Evolutionary conservation across 2,888 invertebrate species (phyloP), one percentile per base, ranked within the genome.

Genomic region (Cheilosia urbana): DNA sequence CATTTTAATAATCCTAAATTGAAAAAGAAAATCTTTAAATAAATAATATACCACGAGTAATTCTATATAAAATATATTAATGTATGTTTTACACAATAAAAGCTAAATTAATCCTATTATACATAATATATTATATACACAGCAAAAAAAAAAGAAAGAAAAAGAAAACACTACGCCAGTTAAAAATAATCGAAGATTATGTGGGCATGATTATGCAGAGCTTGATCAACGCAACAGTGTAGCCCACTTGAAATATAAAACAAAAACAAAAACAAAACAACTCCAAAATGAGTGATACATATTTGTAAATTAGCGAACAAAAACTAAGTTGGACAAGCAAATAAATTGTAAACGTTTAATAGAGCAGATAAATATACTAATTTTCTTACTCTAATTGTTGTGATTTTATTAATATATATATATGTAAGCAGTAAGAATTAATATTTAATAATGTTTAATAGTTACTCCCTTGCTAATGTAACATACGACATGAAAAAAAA

Each of bases 301-400:
- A 60, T 53, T 68, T 60, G 37, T 76, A 66, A 66, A 40, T 72
- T 78, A 73, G 65, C 62, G 30, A 72, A 51, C 37, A 60, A 75
- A 76, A 76, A 76, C 60, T 76, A 71, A 68, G 51, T 57, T 37
- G 69, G 51, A 63, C 37, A 51, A 62, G 60, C 60, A 75, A 79
- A 69, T 62, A 53, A 53, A 60, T 71, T 84, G 69, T 69, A 73
- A 79, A 71, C 75, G 63, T 79, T 66, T 27, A 71, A 62, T 66
- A 69, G 60, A 76, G 72, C 80, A 47, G 71, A 80, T 71, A 75
- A 84, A 76, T 58, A 40, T 66, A 81, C 80, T 83, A 84, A 84
- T 87, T 87, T 87, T 88, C 88, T 88, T 89, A 91, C 91, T 91
- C 91, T 91, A 89, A 90, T 90, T 91, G 91, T 91, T 91, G 91